Evolutionary conservation across 2,888 invertebrate species (phyloP), one percentile per base, ranked within the genome.

Genomic region (Pteria penguin): DNA sequence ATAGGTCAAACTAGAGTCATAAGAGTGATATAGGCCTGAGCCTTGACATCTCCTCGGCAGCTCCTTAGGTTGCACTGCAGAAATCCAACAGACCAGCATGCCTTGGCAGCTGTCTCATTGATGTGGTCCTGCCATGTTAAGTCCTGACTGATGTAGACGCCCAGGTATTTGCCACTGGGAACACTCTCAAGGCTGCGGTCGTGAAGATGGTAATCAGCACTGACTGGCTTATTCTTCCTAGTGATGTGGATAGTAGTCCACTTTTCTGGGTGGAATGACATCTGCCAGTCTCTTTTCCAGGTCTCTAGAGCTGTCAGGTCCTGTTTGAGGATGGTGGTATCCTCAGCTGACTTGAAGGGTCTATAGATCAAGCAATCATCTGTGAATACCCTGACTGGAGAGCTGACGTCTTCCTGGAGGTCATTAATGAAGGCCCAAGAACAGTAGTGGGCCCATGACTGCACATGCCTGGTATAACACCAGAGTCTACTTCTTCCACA

Each of bases 81-180:
- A 27, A 68, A 68, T 5, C 33, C 68, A n/a, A 68, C 58, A 14
- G 57, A 57, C 27, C 58, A 32, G 36, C 14, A 11, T 27, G 57
- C 68, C 26, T 57, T 58, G 31, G 36, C 57, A 24, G 58, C 33
- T n/a, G 36, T 68, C 54, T 4, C 5, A 14, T 52, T 0, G 4
- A 52, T 11, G 36, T 66, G 67, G 22, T 18, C 22, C 8, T 24
- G 5, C 58, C 8, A 58, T 8, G 22, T 8, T 22, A 58, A 22
- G n/a, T 58, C 22, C 8, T 58, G 8, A 22, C 26, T 58, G 58
- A 58, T 58, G 22, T 22, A 18, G 8, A 58, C 58, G 8, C 58
- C 58, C 8, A 58, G 58, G n/a, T n/a, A n/a, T n/a, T n/a, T n/a
- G n/a, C n/a, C n/a, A n/a, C n/a, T n/a, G n/a, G n/a, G n/a, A n/a